These are phyloP conservation scores for Anas acuta DNA, from an alignment of 2,797 vertebrate genomes.

Conservation along the genomic window DNA sequence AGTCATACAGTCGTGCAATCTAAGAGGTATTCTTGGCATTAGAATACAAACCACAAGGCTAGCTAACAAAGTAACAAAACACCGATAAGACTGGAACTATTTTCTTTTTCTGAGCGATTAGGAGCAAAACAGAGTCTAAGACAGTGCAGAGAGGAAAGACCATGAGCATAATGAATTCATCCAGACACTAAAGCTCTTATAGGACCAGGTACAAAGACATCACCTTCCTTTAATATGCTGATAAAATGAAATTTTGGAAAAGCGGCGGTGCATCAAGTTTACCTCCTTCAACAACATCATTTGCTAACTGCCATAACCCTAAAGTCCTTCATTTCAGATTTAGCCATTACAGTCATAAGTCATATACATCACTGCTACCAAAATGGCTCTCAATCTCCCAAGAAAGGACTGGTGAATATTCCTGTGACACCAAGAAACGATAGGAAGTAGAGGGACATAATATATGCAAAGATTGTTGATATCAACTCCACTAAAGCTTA, in stretches of 20 bases:
- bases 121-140: neutral
- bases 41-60: neutral
- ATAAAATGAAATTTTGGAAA: neutral
- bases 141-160: neutral
- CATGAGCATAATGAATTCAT: neutral
- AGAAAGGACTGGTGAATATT: neutral
- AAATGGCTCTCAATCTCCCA: neutral
- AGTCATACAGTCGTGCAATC: neutral
- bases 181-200: neutral
- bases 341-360: fast-evolving
- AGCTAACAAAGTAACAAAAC: neutral
- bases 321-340: neutral
- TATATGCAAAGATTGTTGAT: neutral
- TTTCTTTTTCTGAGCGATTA: neutral
- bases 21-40: neutral
- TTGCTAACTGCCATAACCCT: neutral
- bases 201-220: neutral
- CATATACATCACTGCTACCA: neutral
- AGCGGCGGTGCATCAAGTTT: neutral
- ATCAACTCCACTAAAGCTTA: neutral
- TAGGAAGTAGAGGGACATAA: neutral
- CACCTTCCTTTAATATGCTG: neutral
- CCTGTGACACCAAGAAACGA: neutral
- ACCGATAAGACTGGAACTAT: neutral
- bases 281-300: neutral